Base-by-base conservation (phyloP, 37 sponge, comb jelly and placozoan species). In the Agelas oroides region DNA sequence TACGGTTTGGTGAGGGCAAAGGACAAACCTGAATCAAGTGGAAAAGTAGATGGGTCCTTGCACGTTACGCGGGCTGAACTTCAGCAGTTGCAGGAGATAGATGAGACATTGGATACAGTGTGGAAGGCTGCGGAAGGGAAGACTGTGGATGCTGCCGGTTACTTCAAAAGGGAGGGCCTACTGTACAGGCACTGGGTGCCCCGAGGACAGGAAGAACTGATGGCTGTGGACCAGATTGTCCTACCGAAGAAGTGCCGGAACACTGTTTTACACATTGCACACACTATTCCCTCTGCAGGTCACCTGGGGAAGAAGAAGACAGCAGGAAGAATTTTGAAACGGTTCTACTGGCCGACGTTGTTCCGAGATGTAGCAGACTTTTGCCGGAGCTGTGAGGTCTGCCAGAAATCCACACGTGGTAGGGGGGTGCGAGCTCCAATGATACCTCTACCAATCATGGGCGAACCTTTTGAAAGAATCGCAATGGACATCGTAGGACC, bases 401-500 rank as follows among this genome's bases (percentile, higher is more conserved):
- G 89, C 46, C 89, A 82, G 55, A 17, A 57, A 13, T 6, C 53
- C 24, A n/a, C 60, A 20, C 12, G 52, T 20, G n/a, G 62, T 34
- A 52, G 65, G 52, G 33, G 5, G 3, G 27, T 15, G 18, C 13
- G 12, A 76, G 90, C 84, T 33, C 78, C 84, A 17, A 13, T 89
- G 0, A 69, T 70, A 21, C 8, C 79, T 0, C 35, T 90, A 34
- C 90, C 90, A 1, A 34, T 84, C 0, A 56, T 84, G 25, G 40
- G 23, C 6, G 68, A 62, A 27, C 90, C 90, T 27, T 84, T 78
- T 62, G 32, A 68, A 53, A n/a, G 80, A 13, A 84, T 90, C 41
- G 90, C 85, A 25, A 90, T 84, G 79, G 90, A 90, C 66, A 84
- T 84, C 5, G 76, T 90, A 1, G 90, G 90, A 53, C 85, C 79